Evolutionary conservation across 2,888 invertebrate genomes (phyloP).

Genomic region (Leptarthrus brevirostris): DNA sequence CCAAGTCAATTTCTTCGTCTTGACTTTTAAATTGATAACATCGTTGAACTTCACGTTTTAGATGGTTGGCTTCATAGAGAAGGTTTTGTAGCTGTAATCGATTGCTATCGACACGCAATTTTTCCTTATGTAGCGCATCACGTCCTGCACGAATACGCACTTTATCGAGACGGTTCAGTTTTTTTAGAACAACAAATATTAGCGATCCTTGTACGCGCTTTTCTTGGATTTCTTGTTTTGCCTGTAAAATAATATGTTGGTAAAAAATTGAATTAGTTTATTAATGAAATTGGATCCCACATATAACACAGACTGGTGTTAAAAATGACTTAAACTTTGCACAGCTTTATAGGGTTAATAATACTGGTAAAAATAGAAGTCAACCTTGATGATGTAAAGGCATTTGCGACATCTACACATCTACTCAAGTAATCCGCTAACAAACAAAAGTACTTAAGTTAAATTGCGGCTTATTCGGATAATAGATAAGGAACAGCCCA

Average conservation of each 20-base stretch:
- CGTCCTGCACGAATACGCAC: conserved; percentile 84
- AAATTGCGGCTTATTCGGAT: too few relatives aligned
- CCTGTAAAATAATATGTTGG: conserved; percentile 67
- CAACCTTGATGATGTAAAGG: too few relatives aligned
- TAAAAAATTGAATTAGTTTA: too few relatives aligned
- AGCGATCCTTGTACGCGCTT: conserved; percentile 80
- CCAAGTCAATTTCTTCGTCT: conserved; percentile 91
- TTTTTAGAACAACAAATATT: conserved; percentile 85
- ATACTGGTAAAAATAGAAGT: too few relatives aligned
- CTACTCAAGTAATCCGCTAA: too few relatives aligned
- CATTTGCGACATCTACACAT: too few relatives aligned
- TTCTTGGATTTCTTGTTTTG: conserved; percentile 73
- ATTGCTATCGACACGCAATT: conserved; percentile 89
- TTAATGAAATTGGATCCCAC: too few relatives aligned
- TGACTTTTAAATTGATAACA: conserved; percentile 95
- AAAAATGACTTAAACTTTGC: too few relatives aligned
- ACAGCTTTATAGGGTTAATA: too few relatives aligned
- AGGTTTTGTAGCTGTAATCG: conserved; percentile 93
- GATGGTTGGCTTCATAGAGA: conserved; percentile 91
- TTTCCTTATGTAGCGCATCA: conserved; percentile 84
- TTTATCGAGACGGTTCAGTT: conserved; percentile 90
- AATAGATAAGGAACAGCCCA: too few relatives aligned
- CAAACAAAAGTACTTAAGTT: too few relatives aligned
- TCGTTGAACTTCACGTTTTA: conserved; percentile 94
- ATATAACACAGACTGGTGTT: too few relatives aligned